Evolutionary conservation across 2,888 invertebrate genomes (phyloP).

Genomic region (Eupithecia dodoneata): DNA sequence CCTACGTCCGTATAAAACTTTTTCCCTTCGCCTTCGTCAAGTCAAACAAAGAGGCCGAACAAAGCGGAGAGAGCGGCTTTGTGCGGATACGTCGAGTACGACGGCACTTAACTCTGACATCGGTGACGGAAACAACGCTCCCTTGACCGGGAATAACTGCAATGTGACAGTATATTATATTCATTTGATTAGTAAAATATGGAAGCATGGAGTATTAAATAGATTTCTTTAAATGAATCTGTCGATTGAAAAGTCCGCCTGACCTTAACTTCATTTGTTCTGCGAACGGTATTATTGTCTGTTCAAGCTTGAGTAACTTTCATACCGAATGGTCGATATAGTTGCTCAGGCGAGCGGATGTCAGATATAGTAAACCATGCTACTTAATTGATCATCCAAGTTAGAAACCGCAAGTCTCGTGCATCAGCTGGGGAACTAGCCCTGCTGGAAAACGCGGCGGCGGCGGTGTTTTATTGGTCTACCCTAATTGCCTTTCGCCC

Average conservation of each 20-base stretch:
- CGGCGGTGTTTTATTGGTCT: constrained; percentile 73
- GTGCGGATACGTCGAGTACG: constrained; percentile 72
- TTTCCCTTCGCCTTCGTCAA: constrained; percentile 71
- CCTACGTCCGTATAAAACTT: constrained; percentile 61
- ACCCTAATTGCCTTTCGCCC: constrained; percentile 76
- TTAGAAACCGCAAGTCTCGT: constrained; percentile 32
- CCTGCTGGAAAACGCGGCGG: constrained; percentile 56
- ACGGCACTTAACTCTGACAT: constrained; percentile 77
- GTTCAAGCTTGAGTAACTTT: constrained; percentile 30
- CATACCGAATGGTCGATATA: constrained; percentile 23
- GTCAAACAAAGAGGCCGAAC: constrained; percentile 81
- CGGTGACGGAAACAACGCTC: constrained; percentile 59
- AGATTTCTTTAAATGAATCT: constrained; percentile 11
- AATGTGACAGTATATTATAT: constrained; percentile 24
- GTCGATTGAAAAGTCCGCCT: constrained; percentile 24
- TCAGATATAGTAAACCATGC: constrained; percentile 31
- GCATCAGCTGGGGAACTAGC: constrained; percentile 59
- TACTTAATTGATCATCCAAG: constrained; percentile 33
- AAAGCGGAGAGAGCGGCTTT: constrained; percentile 80
- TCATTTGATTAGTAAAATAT: neutral
- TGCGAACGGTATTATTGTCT: constrained; percentile 22
- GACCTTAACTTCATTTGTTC: constrained; percentile 28
- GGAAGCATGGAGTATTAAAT: neutral
- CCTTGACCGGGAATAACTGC: constrained; percentile 44
- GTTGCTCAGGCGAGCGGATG: constrained; percentile 26